phyloP scores from a whole-genome alignment of 2,888 invertebrate species.

The Nasonia oneida region DNA sequence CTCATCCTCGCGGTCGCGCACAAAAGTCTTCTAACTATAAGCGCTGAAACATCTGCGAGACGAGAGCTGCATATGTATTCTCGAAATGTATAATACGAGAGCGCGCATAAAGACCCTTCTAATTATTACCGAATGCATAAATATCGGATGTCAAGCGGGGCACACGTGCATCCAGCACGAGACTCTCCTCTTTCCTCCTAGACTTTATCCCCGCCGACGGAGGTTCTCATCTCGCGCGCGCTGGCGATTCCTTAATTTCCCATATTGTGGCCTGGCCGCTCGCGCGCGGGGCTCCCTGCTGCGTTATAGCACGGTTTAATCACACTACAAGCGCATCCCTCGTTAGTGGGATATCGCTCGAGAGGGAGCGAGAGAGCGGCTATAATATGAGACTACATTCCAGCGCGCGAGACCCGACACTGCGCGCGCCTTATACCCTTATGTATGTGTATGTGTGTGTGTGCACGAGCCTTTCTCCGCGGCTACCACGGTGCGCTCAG shows the following conservation, averaged over 20 bases:
- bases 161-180: background rate
- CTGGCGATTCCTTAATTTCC: slow-evolving; percentile 74
- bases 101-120: slow-evolving; percentile 45
- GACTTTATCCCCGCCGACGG: slow-evolving; percentile 26
- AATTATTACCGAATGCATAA: slow-evolving; percentile 60
- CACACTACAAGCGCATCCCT: slow-evolving; percentile 78
- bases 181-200: background rate
- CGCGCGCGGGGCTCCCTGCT: slow-evolving; percentile 71
- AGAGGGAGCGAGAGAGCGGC: slow-evolving; percentile 66
- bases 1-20: background rate
- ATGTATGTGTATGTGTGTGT: background rate
- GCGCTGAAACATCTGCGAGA: slow-evolving; percentile 9
- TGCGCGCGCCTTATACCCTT: background rate
- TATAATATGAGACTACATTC: slow-evolving; percentile 77
- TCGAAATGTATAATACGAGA: slow-evolving; percentile 45
- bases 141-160: slow-evolving; percentile 48
- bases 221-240: slow-evolving; percentile 41
- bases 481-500: slow-evolving; percentile 56
- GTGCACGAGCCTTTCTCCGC: slow-evolving; percentile 42
- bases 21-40: slow-evolving; percentile 42
- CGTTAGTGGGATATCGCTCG: slow-evolving; percentile 75
- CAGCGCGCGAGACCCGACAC: slow-evolving; percentile 65
- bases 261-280: slow-evolving; percentile 70
- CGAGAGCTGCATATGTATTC: background rate
- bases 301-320: slow-evolving; percentile 78